Percentiles rank a stretch among this genome's conserved stretches.
Conservation (phyloP, 2,113 vertebrate genomes). For the Nesoenas mayeri region DNA sequence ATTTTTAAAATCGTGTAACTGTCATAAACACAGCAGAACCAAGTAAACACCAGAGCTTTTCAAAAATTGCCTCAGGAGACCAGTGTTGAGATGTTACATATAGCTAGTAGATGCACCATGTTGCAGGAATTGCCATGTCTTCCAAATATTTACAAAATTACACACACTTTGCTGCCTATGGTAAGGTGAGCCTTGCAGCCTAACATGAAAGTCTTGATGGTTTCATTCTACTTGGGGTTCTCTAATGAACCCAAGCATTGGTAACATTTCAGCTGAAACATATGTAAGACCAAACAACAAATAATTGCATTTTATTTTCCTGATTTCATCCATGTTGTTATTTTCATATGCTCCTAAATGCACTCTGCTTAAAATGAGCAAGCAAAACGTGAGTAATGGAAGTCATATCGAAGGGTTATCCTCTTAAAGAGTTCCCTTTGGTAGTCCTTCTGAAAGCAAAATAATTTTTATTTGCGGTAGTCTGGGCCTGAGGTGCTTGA, state of each 20-base stretch:
- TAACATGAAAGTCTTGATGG: not conserved
- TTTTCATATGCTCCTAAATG: not conserved
- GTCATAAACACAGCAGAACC: not conserved
- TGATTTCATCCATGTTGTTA: not conserved
- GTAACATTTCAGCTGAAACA: not conserved
- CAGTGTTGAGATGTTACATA: not conserved
- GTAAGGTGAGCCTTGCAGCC: not conserved
- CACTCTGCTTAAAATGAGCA: not conserved
- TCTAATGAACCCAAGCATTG: not conserved
- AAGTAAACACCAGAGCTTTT: not conserved
- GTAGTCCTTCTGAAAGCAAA: conserved; percentile 14
- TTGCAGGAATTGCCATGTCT: not conserved
- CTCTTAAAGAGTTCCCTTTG: not conserved
- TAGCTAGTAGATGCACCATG: not conserved
- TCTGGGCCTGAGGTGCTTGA: not conserved
- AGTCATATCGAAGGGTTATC: not conserved
- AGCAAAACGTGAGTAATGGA: not conserved
- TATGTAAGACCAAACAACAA: not conserved
- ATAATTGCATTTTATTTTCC: not conserved
- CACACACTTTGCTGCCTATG: not conserved
- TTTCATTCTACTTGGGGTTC: not conserved
- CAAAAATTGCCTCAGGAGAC: not conserved
- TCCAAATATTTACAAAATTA: not conserved
- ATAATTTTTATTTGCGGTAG: not conserved
- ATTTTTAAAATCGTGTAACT: not conserved